Conservation (phyloP, 2,888 invertebrate species). For the Protophormia terraenovae region DNA sequence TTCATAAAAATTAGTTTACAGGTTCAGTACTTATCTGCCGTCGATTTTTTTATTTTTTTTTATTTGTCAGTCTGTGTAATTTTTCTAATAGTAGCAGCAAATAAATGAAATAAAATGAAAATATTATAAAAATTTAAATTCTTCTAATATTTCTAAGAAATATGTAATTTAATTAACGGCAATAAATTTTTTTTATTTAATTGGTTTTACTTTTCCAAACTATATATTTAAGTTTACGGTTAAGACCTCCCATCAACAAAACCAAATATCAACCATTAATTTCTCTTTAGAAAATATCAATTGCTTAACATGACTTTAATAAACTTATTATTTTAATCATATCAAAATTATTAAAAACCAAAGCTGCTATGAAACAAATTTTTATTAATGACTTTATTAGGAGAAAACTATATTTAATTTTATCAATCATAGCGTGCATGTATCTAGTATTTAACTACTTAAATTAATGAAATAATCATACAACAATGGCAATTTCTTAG, state of each 20-base stretch:
- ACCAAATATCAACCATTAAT: neutral
- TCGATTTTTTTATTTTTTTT: too few species aligned
- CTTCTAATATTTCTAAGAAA: too few species aligned
- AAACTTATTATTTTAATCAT: neutral
- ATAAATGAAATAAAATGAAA: too few species aligned
- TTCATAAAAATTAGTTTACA: too few species aligned
- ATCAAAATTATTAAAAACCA: neutral
- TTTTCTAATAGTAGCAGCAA: too few species aligned
- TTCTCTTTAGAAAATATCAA: neutral
- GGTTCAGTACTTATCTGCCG: too few species aligned
- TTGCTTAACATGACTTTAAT: neutral
- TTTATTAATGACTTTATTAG: conserved; percentile 37
- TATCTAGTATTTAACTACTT: conserved; percentile 10
- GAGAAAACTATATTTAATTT: neutral
- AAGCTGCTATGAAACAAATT: conserved; percentile 2
- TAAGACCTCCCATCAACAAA: neutral
- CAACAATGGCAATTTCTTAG: conserved; percentile 28
- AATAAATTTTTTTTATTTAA: too few species aligned
- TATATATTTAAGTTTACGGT: neutral
- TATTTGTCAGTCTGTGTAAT: too few species aligned
- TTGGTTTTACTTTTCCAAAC: neutral
- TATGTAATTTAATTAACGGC: too few species aligned
- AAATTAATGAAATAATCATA: conserved; percentile 43
- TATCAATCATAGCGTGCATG: conserved; percentile 26
- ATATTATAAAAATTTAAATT: too few species aligned